Conservation (phyloP, 2,113 vertebrate species). For the Aepyceros melampus region DNA sequence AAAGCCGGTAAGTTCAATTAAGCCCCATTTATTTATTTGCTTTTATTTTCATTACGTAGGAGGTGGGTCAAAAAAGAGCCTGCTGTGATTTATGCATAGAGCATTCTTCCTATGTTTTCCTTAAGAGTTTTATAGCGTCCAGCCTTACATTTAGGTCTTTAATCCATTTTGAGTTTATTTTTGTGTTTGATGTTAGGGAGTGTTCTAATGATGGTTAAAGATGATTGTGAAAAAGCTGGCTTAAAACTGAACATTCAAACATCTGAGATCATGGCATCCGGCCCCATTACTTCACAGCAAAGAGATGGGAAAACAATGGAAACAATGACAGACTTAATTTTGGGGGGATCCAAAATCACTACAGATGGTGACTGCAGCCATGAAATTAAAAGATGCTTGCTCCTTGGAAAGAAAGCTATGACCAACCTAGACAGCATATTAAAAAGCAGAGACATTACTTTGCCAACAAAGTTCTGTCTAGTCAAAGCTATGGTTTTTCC, state of each 20-base stretch:
- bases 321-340: not conserved
- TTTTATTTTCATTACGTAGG: not conserved
- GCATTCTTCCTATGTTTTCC: not conserved
- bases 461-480: not conserved
- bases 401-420: not conserved
- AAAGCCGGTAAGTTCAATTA: not conserved
- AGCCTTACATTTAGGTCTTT: not conserved
- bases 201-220: not conserved
- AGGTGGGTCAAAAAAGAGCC: not conserved
- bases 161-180: not conserved
- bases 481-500: not conserved
- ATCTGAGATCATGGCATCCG: not conserved
- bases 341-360: not conserved
- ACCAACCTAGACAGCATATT: not conserved
- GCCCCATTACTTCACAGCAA: not conserved
- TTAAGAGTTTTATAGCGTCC: not conserved
- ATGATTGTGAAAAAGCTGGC: not conserved
- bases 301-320: not conserved
- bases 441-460: not conserved
- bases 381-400: not conserved
- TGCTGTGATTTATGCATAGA: not conserved
- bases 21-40: not conserved
- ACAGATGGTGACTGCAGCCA: not conserved
- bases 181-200: not conserved
- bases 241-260: not conserved